Conservation (phyloP, 2,888 invertebrate genomes). For the Drosophila putrida region DNA sequence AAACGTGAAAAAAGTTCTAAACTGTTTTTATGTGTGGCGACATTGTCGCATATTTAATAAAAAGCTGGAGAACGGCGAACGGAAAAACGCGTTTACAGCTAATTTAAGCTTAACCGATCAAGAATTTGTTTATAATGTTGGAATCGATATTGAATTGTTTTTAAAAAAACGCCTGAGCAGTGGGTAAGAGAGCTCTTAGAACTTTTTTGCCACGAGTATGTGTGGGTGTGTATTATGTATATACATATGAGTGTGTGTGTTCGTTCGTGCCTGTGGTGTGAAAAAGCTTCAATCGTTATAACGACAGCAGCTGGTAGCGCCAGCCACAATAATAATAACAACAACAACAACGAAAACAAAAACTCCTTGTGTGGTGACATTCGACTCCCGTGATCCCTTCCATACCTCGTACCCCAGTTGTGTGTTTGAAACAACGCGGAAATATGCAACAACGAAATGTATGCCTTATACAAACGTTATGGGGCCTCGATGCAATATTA, state of each 20-base stretch:
- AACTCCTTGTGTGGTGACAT: conserved; percentile 31
- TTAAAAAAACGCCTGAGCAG: conserved; percentile 80
- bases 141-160: conserved; percentile 84
- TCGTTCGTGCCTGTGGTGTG: conserved; percentile 22
- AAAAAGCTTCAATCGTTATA: conserved; percentile 26
- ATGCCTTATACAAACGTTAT: conserved; percentile 42
- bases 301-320: conserved; percentile 45
- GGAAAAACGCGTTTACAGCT: conserved; percentile 69
- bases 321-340: conserved; percentile 25
- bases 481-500: conserved; percentile 60
- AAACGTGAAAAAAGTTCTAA: conserved; percentile 65
- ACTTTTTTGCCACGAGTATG: conserved; percentile 55
- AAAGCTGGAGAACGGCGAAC: conserved; percentile 74
- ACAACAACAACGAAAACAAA: conserved; percentile 18
- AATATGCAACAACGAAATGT: conserved; percentile 54
- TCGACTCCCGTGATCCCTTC: conserved; percentile 25
- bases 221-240: conserved; percentile 45
- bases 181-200: conserved; percentile 81
- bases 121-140: conserved; percentile 85
- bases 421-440: conserved; percentile 68
- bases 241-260: conserved; percentile 34
- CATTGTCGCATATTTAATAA: conserved; percentile 69
- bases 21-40: conserved; percentile 65
- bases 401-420: conserved; percentile 30
- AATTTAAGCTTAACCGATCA: conserved; percentile 84